Conservation (phyloP, 1,140 invertebrate species). For the Aradophagus sp. region DNA sequence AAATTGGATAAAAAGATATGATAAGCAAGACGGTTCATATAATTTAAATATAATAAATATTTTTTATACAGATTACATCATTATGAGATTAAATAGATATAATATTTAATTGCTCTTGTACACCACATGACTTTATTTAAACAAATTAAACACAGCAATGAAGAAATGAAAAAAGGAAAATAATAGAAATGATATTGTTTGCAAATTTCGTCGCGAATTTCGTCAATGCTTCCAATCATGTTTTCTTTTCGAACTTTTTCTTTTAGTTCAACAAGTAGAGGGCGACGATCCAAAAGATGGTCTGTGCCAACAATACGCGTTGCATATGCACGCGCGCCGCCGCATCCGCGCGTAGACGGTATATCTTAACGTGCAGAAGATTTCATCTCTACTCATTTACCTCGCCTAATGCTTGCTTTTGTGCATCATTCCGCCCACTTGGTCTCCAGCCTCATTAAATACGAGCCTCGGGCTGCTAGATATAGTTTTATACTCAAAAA, state of each 20-base stretch:
- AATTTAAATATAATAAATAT: too few relatives aligned
- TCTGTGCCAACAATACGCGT: slow-evolving; percentile 4
- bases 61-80: too few relatives aligned
- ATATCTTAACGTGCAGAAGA: slow-evolving; percentile 37
- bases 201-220: too few relatives aligned
- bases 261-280: slow-evolving; percentile 49
- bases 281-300: slow-evolving; percentile 45
- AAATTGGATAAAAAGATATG: too few relatives aligned
- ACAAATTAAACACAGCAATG: too few relatives aligned
- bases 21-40: too few relatives aligned
- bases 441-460: slow-evolving; percentile 48
- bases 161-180: too few relatives aligned
- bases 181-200: too few relatives aligned
- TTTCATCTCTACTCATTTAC: slow-evolving; percentile 40
- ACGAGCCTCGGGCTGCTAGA: slow-evolving; percentile 14
- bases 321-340: slow-evolving; percentile 8
- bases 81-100: too few relatives aligned
- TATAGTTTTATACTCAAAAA: slow-evolving; percentile 22
- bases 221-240: too few relatives aligned
- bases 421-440: slow-evolving; percentile 12
- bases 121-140: too few relatives aligned
- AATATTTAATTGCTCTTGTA: too few relatives aligned
- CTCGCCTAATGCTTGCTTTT: slow-evolving; percentile 37
- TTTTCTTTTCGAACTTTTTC: slow-evolving; percentile 26
- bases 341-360: slow-evolving; percentile 4